Conservation (phyloP, 2,888 invertebrate species). For the Tanaodytes sp. region DNA sequence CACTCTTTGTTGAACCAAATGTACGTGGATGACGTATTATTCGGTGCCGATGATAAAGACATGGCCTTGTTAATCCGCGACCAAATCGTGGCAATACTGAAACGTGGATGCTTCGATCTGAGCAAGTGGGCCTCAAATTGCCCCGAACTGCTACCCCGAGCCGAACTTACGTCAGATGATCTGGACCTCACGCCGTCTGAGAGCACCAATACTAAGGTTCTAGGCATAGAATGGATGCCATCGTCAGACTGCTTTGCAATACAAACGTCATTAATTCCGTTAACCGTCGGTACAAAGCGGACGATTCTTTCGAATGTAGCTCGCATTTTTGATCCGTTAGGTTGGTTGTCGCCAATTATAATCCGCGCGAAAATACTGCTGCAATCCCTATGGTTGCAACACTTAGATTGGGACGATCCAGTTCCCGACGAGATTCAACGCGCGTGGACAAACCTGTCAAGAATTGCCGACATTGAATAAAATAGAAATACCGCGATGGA, state of each 20-base stretch:
- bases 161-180: too few relatives aligned
- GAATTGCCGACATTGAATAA: neutral
- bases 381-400: neutral
- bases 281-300: neutral
- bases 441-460: neutral
- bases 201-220: too few relatives aligned
- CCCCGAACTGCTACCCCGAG: neutral
- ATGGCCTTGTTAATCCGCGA: neutral
- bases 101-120: neutral
- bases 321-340: conserved; percentile 1
- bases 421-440: neutral
- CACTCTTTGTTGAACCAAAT: neutral
- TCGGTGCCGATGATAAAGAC: neutral
- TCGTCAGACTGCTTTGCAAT: neutral
- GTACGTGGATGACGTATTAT: neutral
- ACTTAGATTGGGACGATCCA: neutral
- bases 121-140: conserved; percentile 1
- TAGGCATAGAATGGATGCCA: neutral
- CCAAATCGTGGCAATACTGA: neutral
- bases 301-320: neutral
- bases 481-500: neutral
- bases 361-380: neutral
- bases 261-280: neutral
- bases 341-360: neutral
- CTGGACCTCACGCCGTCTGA: too few relatives aligned